Evolutionary conservation across 64 coral and sea anemone genomes (phyloP).

Genomic region (Astreopora myriophthalma): DNA sequence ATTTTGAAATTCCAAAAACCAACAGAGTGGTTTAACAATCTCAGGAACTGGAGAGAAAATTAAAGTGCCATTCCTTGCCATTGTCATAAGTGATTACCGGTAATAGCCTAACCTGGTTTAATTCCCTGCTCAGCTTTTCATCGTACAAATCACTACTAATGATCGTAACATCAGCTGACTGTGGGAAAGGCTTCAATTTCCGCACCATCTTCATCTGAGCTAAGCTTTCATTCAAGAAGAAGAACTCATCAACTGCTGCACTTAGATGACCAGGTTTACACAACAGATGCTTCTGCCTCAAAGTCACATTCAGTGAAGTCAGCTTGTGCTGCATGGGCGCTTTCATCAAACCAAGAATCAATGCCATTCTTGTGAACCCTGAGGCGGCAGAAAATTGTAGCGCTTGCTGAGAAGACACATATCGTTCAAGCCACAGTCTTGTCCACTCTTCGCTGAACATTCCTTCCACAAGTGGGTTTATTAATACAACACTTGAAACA

Average conservation of each 20-base stretch:
- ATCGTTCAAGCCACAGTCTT: conserved; percentile 63
- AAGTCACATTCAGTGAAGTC: conserved; percentile 50
- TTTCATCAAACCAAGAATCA: conserved; percentile 86
- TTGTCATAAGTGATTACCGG: neutral
- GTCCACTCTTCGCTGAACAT: conserved; percentile 84
- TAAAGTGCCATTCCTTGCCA: neutral
- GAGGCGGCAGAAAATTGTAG: conserved; percentile 75
- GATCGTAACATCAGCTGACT: conserved; percentile 55
- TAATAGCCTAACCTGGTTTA: conserved; percentile 69
- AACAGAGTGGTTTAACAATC: too few species aligned
- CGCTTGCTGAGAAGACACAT: conserved; percentile 69
- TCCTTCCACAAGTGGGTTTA: conserved; percentile 88
- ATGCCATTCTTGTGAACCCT: conserved; percentile 75
- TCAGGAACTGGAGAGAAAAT: neutral
- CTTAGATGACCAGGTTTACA: conserved; percentile 94
- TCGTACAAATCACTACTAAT: conserved; percentile 82
- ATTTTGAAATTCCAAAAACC: too few species aligned
- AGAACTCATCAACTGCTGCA: conserved; percentile 88
- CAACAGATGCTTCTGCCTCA: conserved; percentile 83
- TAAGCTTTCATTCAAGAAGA: conserved; percentile 95
- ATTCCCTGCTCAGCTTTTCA: conserved; percentile 45
- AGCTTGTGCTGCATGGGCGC: conserved; percentile 41
- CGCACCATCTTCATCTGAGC: conserved; percentile 79
- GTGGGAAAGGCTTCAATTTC: conserved; percentile 89
- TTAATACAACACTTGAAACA: conserved; percentile 69